Percentiles rank a stretch among this genome's conserved stretches.
phyloP scores from a whole-genome alignment of 2,888 invertebrate species.

The Spodoptera picta region DNA sequence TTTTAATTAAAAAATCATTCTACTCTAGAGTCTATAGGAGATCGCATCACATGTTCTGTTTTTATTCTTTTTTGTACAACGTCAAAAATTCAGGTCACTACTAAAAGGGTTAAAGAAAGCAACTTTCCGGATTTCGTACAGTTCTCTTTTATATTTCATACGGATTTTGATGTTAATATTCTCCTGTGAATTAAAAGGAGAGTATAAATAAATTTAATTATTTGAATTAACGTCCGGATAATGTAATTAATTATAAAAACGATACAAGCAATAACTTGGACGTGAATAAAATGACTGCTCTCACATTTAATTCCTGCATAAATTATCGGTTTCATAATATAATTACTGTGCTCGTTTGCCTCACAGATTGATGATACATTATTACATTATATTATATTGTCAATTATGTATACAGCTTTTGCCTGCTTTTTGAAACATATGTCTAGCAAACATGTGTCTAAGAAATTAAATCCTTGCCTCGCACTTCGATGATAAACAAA shows the following conservation, averaged over 20 bases:
- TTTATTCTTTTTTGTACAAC: slow-evolving; percentile 39
- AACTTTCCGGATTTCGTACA: slow-evolving; percentile 3
- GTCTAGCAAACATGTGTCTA: too few species aligned
- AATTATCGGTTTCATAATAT: slow-evolving; percentile 27
- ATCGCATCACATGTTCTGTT: slow-evolving; percentile 25
- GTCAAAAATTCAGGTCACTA: slow-evolving; percentile 19
- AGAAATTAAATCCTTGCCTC: too few species aligned
- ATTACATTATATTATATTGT: too few species aligned
- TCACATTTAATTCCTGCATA: slow-evolving; percentile 42
- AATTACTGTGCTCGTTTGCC: slow-evolving; percentile 15
- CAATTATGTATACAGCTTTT: too few species aligned
- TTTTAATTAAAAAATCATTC: slow-evolving; percentile 51
- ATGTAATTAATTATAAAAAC: slow-evolving; percentile 9
- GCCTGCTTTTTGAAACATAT: too few species aligned
- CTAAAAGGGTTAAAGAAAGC: slow-evolving; percentile 27
- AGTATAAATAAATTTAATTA: slow-evolving; percentile 17
- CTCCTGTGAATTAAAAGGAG: not conserved
- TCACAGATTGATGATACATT: not conserved
- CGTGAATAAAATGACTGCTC: slow-evolving; percentile 33
- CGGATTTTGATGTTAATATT: slow-evolving; percentile 16
- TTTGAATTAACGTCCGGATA: slow-evolving; percentile 30
- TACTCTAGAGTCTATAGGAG: slow-evolving; percentile 29
- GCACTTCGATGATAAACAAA: too few species aligned
- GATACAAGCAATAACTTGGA: slow-evolving; percentile 23
- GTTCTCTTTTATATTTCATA: slow-evolving; percentile 27